phyloP scores from a whole-genome alignment of 2,888 invertebrate genomes.

The Crossocerus cetratus region DNA sequence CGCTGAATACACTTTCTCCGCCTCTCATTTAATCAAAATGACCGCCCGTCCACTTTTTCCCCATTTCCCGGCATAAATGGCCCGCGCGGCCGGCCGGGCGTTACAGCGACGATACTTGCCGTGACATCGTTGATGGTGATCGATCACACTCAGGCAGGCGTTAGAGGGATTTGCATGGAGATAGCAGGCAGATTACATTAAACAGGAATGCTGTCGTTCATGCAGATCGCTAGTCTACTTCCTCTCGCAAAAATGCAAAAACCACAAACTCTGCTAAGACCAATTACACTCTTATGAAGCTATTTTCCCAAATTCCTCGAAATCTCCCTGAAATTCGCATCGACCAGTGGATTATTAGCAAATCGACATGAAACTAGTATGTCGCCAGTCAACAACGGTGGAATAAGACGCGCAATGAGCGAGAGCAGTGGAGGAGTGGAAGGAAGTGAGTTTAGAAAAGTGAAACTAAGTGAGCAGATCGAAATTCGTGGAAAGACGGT shows the following conservation, averaged over 20 bases:
- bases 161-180: constrained; percentile 14
- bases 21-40: not conserved
- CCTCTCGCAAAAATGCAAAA: too few species aligned
- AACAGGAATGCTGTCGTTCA: not conserved
- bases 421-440: constrained; percentile 26
- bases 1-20: not conserved
- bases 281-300: too few species aligned
- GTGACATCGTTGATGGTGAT: constrained; percentile 11
- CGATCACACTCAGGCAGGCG: constrained; percentile 15
- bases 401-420: constrained; percentile 16
- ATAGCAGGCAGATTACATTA: constrained; percentile 8
- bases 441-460: constrained; percentile 19
- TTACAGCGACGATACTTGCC: not conserved
- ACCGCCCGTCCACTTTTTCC: not conserved
- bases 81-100: not conserved
- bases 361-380: not conserved
- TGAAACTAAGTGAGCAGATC: constrained; percentile 43
- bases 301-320: not conserved
- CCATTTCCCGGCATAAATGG: not conserved
- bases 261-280: too few species aligned
- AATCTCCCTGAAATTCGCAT: not conserved
- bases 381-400: not conserved
- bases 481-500: constrained; percentile 2
- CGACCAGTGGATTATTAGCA: constrained; percentile 18
- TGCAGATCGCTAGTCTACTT: too few species aligned